Evolutionary conservation across 1,140 invertebrate species (phyloP), one percentile per base, ranked within the genome.

Genomic region (Trypoxylus dichotomus): DNA sequence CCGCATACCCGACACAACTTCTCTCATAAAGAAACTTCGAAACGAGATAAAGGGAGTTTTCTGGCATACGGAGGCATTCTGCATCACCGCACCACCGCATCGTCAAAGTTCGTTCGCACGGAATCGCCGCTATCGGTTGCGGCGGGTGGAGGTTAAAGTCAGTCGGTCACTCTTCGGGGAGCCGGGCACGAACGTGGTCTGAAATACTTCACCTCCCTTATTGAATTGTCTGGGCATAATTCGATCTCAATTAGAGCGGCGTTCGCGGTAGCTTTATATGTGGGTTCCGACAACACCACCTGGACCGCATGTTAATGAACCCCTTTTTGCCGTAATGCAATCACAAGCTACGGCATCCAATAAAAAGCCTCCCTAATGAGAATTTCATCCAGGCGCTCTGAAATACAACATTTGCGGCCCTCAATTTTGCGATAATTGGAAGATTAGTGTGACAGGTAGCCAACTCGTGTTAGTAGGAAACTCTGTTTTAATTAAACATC

Each of bases 221-320:
- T 63, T 63, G 58, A 63, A 63, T 63, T 63, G 58, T 24, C 58
- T 27, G 25, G 58, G 58, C 58, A 63, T 63, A 63, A 63, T 63
- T 63, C 58, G 58, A 63, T 63, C 58, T 63, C 58, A 63, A 63
- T 63, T 63, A 63, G 19, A 11, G 25, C 25, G 60, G 25, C 10
- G 19, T 3, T 63, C 25, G 60, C 60, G 60, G 60, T 63, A 24
- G 60, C 60, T 63, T 21, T 63, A 63, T 27, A 63, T 24, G 60
- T 27, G 60, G 25, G 60, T 63, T 63, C 19, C 25, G 43, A 24
- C 19, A 27, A 19, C 60, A 27, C 60, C 60, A 63, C 60, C 19
- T 63, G 60, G 60, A 27, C 25, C 60, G 60, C 60, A 63, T 63
- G 60, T 63, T 63, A 63, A 63, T 63, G 60, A 63, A 63, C 24